Evolutionary conservation across 1,140 invertebrate species (phyloP).

Genomic region (Globodera ellingtonae): DNA sequence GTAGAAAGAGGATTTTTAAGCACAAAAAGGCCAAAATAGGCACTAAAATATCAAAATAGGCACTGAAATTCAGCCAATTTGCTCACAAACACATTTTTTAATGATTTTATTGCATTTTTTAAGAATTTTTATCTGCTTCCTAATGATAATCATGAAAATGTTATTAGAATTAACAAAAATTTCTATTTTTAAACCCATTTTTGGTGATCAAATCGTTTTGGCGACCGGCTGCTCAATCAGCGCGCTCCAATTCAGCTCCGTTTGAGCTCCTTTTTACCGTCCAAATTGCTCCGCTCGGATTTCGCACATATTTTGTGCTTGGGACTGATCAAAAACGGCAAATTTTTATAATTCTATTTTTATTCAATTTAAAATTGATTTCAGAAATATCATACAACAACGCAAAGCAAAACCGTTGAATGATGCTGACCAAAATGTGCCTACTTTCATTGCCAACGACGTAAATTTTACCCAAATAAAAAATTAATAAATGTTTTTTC

Average conservation of each 20-base stretch:
- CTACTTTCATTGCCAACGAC: slow-evolving; percentile 9
- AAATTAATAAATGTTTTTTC: background rate
- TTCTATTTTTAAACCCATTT: no score
- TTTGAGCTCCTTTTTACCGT: slow-evolving; percentile 28
- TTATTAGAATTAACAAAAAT: no score
- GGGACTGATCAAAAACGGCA: slow-evolving; percentile 3
- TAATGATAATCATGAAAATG: no score
- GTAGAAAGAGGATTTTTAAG: no score
- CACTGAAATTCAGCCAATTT: background rate
- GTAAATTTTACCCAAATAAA: background rate
- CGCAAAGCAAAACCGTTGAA: background rate
- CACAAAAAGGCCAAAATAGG: no score
- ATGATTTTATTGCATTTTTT: background rate
- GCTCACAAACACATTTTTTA: background rate
- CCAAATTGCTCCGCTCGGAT: slow-evolving; percentile 27
- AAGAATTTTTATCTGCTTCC: no score
- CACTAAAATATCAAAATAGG: no score
- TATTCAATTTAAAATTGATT: background rate
- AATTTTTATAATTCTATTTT: slow-evolving; percentile 2
- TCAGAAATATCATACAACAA: background rate
- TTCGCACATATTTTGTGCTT: slow-evolving; percentile 34
- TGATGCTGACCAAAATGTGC: background rate
- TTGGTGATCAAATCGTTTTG: background rate
- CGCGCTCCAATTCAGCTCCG: slow-evolving; percentile 17
- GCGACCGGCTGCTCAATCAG: background rate